Base-by-base conservation (phyloP, 2,113 vertebrate species). In the Corythoichthys intestinalis region DNA sequence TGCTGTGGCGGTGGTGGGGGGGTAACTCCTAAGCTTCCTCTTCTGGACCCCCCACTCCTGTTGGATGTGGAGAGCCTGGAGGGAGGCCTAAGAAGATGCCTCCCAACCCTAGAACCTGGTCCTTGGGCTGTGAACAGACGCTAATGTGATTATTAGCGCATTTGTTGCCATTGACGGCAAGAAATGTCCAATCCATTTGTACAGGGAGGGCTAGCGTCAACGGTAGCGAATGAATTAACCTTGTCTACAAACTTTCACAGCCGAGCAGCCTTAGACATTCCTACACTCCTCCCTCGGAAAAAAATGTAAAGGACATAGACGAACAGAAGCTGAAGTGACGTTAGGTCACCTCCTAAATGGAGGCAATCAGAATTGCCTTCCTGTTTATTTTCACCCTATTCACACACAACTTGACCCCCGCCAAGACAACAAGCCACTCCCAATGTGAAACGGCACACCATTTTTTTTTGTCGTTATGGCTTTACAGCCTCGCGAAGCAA, bases 331-430 rank as follows among this genome's bases (percentile, higher is more conserved):
- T 74, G 69, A 85, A 88, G 78, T 65, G 83, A 78, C 58, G 56
- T 87, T 84, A 89, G 87, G 89, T 91, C 81, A 87, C 77, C 70
- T 83, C 87, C 85, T 88, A 88, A 88, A 82, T 83, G 83, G 76
- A 85, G 82, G 86, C 85, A 90, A 89, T 85, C 83, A 72, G 77
- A 81, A 87, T 86, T 72, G 75, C 89, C 85, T 87, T 81, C 83
- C 87, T 92, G 87, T 85, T 75, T 78, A 81, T 86, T 86, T 83
- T 79, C 79, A 58, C 85, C 80, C 78, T 81, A 78, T 83, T 92
- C 80, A 87, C 67, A 82, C 75, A 58, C 56, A 68, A 78, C 79
- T 81, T 74, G 80, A 84, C 74, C 83, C 48, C 48, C 34, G 9
- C 34, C 34, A 35, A 6, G 34, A 35, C 56, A 58, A 37, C 56